Percentiles rank a stretch among this genome's conserved stretches.
These are phyloP conservation scores for Trissolcus brochymenae DNA, from an alignment of 2,888 invertebrate species.

Conservation along the genomic window DNA sequence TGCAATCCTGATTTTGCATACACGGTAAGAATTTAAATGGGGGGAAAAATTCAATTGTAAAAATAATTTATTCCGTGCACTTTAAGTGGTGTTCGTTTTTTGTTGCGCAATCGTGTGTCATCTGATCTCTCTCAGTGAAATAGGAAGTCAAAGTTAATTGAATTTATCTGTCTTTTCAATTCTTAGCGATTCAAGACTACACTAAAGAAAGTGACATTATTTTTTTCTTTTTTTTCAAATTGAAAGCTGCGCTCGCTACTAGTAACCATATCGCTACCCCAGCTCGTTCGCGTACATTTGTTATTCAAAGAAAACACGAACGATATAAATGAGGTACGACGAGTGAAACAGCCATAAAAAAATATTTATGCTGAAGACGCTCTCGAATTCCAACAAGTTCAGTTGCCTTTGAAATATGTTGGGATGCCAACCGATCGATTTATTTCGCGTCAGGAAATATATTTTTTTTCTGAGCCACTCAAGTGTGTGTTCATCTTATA, in stretches of 20 bases:
- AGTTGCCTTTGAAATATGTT: background rate
- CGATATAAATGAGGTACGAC: conserved; percentile 5
- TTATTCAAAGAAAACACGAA: conserved; percentile 12
- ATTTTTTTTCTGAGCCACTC: background rate
- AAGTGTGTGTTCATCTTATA: conserved; percentile 5
- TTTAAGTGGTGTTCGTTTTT: no score
- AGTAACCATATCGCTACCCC: conserved; percentile 33
- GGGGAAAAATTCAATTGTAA: no score
- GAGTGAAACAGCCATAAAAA: conserved; percentile 8
- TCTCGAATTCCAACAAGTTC: background rate
- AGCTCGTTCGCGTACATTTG: conserved; percentile 10
- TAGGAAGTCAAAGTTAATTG: no score
- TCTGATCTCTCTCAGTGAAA: no score
- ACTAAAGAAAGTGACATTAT: no score
- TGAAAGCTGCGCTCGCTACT: conserved; percentile 21
- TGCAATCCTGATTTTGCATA: no score
- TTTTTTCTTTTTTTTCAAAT: conserved; percentile 1
- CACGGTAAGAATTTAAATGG: no score
- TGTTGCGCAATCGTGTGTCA: no score
- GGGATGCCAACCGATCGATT: no score
- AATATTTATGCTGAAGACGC: conserved; percentile 2
- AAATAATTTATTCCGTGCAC: no score
- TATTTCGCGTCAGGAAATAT: background rate
- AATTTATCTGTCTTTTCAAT: no score
- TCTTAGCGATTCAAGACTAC: no score